Base-by-base conservation (phyloP, 1,140 invertebrate genomes). In the Lerema accius region DNA sequence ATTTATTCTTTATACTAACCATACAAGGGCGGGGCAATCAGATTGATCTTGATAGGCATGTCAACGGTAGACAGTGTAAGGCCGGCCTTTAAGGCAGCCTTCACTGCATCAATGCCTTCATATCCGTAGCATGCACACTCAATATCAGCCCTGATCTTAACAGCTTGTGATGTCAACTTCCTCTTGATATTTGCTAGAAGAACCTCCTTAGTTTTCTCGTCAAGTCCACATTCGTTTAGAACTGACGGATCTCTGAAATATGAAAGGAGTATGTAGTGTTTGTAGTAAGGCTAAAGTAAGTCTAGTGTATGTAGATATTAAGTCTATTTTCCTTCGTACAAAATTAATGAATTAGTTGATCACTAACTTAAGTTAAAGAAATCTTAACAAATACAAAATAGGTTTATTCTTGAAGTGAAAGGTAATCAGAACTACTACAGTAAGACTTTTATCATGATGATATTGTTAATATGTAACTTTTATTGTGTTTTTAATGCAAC, bases 61-160 rank as follows among this genome's bases (percentile, higher is more conserved):
- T 98, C 96, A 76, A 96, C 95, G 4, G 97, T 98, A 2, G 98
- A 98, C 35, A 97, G 92, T 48, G 95, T 95, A n/a, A 99, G 93
- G 1, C 99, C 99, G 82, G 96, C 94, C 87, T 94, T 96, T 2
- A 99, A 91, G 0, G 99, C 98, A 61, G 95, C 93, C 90, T 99
- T 99, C 0, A 99, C 98, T 35, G 99, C 99, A 93, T 99, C 98
- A 76, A 99, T 99, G 19, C 99, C 99, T 90, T 99, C 98, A 83
- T 99, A 99, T 3, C 97, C 98, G 82, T 99, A 99, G 91, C 98
- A 99, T 0, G 98, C 98, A 73, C 99, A 98, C 92, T 99, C 98
- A 78, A 99, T 97, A 84, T 99, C 98, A 16, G 98, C 96, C 78
- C 98, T 93, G 61, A 99, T 99, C 93, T 99, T 99, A 0, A 99